phyloP scores from a whole-genome alignment of 1,140 invertebrate species.

The Conus ventricosus region DNA sequence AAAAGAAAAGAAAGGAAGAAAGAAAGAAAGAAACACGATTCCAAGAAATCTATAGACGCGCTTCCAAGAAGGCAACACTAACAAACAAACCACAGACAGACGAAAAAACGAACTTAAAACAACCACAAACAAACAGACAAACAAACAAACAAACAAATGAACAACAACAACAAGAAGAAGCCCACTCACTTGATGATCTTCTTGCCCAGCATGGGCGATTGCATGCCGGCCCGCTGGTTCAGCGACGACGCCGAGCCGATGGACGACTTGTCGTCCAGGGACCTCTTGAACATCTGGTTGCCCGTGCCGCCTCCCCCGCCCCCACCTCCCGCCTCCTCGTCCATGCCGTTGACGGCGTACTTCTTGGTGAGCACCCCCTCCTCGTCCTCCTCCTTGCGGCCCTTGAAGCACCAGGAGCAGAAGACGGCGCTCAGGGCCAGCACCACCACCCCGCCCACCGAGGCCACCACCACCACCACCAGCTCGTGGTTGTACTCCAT shows the following conservation, averaged over 20 bases:
- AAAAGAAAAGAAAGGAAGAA: too few relatives aligned
- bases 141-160: not conserved
- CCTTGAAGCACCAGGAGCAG: slow-evolving; percentile 40
- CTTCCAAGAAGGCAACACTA: not conserved
- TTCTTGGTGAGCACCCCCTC: slow-evolving; percentile 39
- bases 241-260: slow-evolving; percentile 32
- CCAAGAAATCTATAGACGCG: not conserved
- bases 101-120: not conserved
- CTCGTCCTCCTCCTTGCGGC: slow-evolving; percentile 38
- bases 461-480: slow-evolving; percentile 16
- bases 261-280: slow-evolving; percentile 46
- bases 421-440: slow-evolving; percentile 42
- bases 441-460: slow-evolving; percentile 28
- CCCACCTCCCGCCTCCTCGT: slow-evolving; percentile 39
- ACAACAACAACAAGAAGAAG: not conserved
- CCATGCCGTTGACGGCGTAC: slow-evolving; percentile 39
- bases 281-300: slow-evolving; percentile 44
- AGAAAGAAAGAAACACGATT: not conserved
- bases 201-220: slow-evolving; percentile 39
- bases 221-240: slow-evolving; percentile 29
- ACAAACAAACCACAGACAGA: not conserved
- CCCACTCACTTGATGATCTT: slow-evolving; percentile 54
- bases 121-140: not conserved
- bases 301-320: slow-evolving; percentile 34
- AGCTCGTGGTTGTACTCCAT: slow-evolving; percentile 26